Base-by-base conservation (phyloP, 2,888 invertebrate genomes). In the Philereme vetulata region DNA sequence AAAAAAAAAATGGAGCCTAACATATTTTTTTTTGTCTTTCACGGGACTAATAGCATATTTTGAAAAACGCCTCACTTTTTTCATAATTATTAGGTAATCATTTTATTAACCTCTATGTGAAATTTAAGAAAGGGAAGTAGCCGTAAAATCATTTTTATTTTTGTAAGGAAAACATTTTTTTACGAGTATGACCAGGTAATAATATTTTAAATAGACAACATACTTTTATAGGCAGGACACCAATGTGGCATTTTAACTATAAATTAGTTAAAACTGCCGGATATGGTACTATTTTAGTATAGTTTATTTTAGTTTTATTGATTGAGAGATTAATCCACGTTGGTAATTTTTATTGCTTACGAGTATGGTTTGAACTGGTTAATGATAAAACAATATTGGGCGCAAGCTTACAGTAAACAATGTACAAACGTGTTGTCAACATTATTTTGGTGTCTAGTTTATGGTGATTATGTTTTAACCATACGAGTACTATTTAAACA, bases 301-400 rank as follows among this genome's bases (percentile, higher is more conserved):
- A 62, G 69, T 72, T 74, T 80, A 84, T 85, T 86, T 84, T 73
- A 67, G 82, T 83, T 85, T 85, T 84, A 84, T 82, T 78, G 82
- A 84, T 84, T 83, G 72, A 76, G 77, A 78, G 68, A 72, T 82
- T 78, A 80, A 82, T 77, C 72, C 62, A 51, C 66, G 63, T 21
- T 1, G 21, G 21, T 73, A 67, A 76, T 77, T 75, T 72, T 76
- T 67, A 65, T 71, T 76, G 77, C 80, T 79, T 78, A 80, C 62
- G 56, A 64, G 68, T 71, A 68, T 66, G 49, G 71, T 70, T 72
- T 46, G 40, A 70, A 67, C 64, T 55, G 56, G 64, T 66, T 65
- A 65, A 69, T 71, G 34, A 38, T 67, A 61, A 62, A 72, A 67
- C 9, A 49, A 68, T 71, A 66, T 69, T 54, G 53, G 63, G 47